These are phyloP conservation scores for Drosophila varians DNA, from an alignment of 1,140 invertebrate species.

Conservation along the genomic window DNA sequence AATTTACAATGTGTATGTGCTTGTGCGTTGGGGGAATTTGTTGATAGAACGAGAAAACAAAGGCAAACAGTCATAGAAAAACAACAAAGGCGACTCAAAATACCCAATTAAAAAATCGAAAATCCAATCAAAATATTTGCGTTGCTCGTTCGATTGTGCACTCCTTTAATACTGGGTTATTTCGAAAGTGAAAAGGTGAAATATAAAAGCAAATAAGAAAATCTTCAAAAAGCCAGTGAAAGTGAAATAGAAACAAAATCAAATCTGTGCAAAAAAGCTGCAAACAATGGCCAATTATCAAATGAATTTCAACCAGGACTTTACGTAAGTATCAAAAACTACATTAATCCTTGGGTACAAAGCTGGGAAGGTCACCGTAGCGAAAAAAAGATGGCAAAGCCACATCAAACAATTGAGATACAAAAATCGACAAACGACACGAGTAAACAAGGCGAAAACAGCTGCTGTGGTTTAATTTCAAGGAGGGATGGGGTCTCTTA, in stretches of 20 bases:
- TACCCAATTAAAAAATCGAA: conserved; percentile 19
- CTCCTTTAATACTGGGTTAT: not conserved
- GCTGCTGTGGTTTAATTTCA: conserved; percentile 32
- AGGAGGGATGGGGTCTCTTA: conserved; percentile 29
- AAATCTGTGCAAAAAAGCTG: conserved; percentile 35
- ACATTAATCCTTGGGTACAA: conserved; percentile 46
- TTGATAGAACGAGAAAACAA: conserved; percentile 44
- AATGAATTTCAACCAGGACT: conserved; percentile 83
- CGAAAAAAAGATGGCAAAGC: conserved; percentile 30
- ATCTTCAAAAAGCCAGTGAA: conserved; percentile 46
- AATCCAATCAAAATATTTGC: conserved; percentile 27
- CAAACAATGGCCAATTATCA: conserved; percentile 70
- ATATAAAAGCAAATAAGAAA: not conserved
- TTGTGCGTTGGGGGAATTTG: conserved; percentile 27
- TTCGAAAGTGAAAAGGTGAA: not conserved
- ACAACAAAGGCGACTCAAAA: conserved; percentile 47
- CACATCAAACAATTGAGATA: conserved; percentile 53
- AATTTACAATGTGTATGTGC: not conserved
- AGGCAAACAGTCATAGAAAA: conserved; percentile 33
- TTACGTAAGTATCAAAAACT: conserved; percentile 71
- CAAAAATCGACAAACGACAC: conserved; percentile 57
- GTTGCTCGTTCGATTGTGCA: conserved; percentile 11
- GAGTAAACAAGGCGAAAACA: conserved; percentile 66
- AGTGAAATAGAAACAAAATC: conserved; percentile 45
- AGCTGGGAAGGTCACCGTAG: conserved; percentile 62